Evolutionary conservation across 1,140 invertebrate genomes (phyloP).

Genomic region (Mesaphorura yosii): DNA sequence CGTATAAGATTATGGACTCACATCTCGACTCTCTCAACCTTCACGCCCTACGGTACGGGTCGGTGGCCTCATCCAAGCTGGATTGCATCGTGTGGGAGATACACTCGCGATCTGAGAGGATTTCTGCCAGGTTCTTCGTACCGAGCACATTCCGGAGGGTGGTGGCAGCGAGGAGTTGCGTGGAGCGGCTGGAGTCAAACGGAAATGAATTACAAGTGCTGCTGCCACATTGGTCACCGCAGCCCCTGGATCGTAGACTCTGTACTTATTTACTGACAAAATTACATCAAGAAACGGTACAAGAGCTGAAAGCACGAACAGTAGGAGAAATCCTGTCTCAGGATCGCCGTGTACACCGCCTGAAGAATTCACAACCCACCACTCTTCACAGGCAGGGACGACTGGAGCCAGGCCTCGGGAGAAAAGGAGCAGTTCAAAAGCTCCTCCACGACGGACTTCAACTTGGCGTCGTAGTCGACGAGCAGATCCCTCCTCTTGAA

Average conservation of each 20-base stretch:
- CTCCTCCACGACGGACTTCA: not conserved
- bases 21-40: constrained; percentile 36
- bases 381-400: not conserved
- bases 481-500: not conserved
- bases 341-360: no score
- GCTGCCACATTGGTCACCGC: constrained; percentile 39
- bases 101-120: constrained; percentile 77
- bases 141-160: constrained; percentile 77
- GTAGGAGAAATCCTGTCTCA: no score
- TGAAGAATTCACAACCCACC: not conserved
- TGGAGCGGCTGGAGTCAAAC: constrained; percentile 76
- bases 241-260: constrained; percentile 69
- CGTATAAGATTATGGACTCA: not conserved
- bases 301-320: no score
- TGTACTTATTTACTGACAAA: no score
- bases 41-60: constrained; percentile 90
- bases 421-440: not conserved
- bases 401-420: not conserved
- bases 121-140: constrained; percentile 78
- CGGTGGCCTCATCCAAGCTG: constrained; percentile 78
- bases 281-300: no score
- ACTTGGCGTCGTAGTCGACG: not conserved
- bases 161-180: constrained; percentile 70
- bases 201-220: no score
- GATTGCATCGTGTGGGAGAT: constrained; percentile 80